Evolutionary conservation across 2,888 invertebrate species (phyloP).

Genomic region (Xanthorhoe designata): DNA sequence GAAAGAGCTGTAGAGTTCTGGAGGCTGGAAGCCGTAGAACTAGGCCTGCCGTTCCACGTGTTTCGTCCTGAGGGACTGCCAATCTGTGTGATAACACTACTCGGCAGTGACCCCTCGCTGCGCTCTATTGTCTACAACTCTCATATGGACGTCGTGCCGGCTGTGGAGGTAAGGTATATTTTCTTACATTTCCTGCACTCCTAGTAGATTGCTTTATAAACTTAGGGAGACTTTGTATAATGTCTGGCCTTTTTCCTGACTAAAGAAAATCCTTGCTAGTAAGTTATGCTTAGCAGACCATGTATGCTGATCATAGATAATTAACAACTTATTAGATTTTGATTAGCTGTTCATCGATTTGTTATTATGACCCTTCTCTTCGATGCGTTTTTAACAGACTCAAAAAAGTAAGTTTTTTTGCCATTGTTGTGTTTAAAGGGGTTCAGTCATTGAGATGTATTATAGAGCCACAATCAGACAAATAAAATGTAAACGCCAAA

Average conservation of each 20-base stretch:
- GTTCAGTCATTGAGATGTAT: no score
- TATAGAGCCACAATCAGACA: no score
- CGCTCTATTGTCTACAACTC: slow-evolving; percentile 94
- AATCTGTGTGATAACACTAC: slow-evolving; percentile 88
- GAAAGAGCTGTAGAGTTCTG: slow-evolving; percentile 90
- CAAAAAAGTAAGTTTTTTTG: no score
- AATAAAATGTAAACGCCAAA: no score
- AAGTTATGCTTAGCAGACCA: no score
- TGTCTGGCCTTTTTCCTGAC: background rate
- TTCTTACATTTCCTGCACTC: slow-evolving; percentile 31
- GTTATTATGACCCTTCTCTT: background rate
- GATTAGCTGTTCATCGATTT: background rate
- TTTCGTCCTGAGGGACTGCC: slow-evolving; percentile 74
- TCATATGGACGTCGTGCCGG: slow-evolving; percentile 98
- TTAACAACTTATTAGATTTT: no score
- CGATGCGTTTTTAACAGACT: no score
- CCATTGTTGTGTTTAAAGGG: no score
- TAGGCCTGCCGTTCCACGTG: slow-evolving; percentile 88
- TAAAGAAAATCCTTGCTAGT: no score
- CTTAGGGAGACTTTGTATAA: no score
- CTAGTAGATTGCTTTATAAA: background rate
- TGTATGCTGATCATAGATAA: no score
- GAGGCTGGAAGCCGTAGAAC: slow-evolving; percentile 87
- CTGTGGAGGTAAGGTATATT: slow-evolving; percentile 86
- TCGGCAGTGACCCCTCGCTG: slow-evolving; percentile 89